phyloP scores from a whole-genome alignment of 2,797 vertebrate species.

The Urosaurus nigricauda region DNA sequence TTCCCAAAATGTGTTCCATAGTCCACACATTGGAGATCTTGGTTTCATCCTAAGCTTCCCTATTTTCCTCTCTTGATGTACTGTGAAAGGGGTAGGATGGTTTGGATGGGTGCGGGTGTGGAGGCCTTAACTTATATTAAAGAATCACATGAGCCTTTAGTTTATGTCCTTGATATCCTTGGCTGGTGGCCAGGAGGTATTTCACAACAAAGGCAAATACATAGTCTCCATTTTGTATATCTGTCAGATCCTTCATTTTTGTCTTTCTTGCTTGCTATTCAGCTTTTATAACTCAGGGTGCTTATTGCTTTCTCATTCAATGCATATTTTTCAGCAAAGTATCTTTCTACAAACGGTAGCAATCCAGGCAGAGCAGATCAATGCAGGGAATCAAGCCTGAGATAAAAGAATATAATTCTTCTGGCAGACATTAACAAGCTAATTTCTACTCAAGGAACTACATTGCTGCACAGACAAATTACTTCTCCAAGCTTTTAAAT shows the following conservation, averaged over 20 bases:
- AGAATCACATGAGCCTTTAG: too few relatives aligned
- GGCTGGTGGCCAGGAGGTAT: neutral
- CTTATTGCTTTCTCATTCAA: neutral
- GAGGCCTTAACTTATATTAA: neutral
- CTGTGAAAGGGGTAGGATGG: neutral
- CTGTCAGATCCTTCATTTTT: neutral
- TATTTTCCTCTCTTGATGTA: too few relatives aligned
- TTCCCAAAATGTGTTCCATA: too few relatives aligned
- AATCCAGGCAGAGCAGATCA: slow-evolving; percentile 27
- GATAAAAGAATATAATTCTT: slow-evolving; percentile 21
- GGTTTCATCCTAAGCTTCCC: neutral
- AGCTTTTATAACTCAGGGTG: neutral
- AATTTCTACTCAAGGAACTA: neutral
- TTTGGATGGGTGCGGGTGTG: neutral
- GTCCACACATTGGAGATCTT: too few relatives aligned
- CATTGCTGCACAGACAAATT: slow-evolving; percentile 37
- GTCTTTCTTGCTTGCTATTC: neutral
- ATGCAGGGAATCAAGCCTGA: neutral
- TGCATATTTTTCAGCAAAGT: slow-evolving; percentile 3
- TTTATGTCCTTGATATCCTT: neutral
- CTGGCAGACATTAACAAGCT: slow-evolving; percentile 6
- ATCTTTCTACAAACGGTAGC: slow-evolving; percentile 17
- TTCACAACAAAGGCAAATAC: neutral
- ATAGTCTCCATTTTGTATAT: slow-evolving; percentile 3
- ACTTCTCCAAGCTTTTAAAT: slow-evolving; percentile 35